phyloP scores from a whole-genome alignment of 2,113 vertebrate species.

The Hyaena hyaena region DNA sequence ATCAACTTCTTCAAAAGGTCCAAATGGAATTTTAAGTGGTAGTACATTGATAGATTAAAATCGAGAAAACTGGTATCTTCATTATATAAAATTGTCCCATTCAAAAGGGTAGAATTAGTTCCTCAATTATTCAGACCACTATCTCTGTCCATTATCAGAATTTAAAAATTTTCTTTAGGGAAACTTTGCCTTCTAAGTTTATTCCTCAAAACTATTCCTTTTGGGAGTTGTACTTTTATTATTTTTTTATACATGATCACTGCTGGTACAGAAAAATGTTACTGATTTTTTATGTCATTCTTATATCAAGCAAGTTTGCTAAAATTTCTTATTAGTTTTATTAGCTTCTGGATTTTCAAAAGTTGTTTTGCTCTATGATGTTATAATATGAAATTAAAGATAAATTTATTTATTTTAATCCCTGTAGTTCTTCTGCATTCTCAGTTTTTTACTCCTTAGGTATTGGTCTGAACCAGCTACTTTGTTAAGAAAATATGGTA shows the following conservation, averaged over 20 bases:
- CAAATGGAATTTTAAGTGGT: background rate
- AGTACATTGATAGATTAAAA: constrained; percentile 29
- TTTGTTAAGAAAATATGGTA: background rate
- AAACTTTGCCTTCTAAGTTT: background rate
- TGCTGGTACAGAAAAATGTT: background rate
- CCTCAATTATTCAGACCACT: constrained; percentile 11
- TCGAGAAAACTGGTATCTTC: background rate
- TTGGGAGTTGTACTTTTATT: background rate
- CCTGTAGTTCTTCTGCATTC: background rate
- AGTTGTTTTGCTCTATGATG: background rate
- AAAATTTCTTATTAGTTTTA: constrained; percentile 1
- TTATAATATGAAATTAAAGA: background rate
- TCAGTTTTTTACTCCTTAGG: background rate
- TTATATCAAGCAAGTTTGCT: background rate
- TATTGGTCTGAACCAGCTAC: background rate
- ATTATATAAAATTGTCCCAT: background rate
- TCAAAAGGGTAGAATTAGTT: background rate
- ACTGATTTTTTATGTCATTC: background rate
- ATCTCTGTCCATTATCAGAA: background rate
- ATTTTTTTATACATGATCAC: background rate
- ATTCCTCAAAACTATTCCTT: background rate
- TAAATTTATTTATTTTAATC: background rate
- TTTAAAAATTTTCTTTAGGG: background rate
- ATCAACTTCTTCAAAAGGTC: constrained; percentile 30
- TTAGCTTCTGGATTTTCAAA: background rate